Base-by-base conservation (phyloP, 2,797 vertebrate species). In the Molothrus aeneus region DNA sequence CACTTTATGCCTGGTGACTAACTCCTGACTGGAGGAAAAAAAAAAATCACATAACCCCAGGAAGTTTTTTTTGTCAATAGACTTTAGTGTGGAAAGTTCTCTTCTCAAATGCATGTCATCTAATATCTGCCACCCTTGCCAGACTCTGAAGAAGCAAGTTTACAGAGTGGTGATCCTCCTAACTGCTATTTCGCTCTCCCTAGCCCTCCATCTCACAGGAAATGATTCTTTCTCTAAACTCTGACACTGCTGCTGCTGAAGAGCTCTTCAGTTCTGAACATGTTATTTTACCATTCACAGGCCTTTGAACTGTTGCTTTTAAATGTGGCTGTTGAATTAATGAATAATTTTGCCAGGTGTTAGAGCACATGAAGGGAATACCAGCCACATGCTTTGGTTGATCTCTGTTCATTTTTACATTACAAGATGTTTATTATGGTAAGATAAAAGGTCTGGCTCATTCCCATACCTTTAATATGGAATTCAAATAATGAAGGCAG, bases 341-440 rank as follows among this genome's bases (percentile, higher is more conserved):
- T 98, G 98, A 98, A 98, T 98, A 98, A 98, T 98, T 98, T 98
- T 98, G 97, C 98, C 98, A 98, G 97, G 98, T 98, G 98, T 98
- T 97, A 96, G 96, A 96, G 95, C 53, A 89, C 85, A 91, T 92
- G 95, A 96, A 89, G 92, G 74, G 89, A 96, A 95, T 92, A 97
- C 93, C 94, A 97, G 96, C 79, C 90, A 59, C 57, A 89, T 7
- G 9, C 80, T 73, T 95, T 43, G 51, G 69, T 86, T 90, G 83
- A 94, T 96, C 95, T 94, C 89, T 74, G 70, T 91, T 96, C 91
- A 89, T 94, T 97, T 93, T 89, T 95, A 93, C 77, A 79, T 94
- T 88, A 92, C 77, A 87, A 94, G 92, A 95, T 88, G 85, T 96
- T 97, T 97, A 96, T 97, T 95, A 94, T 91, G 73, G 70, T 85